phyloP scores from a whole-genome alignment of 2,888 invertebrate genomes.

The Dendrolimus pini region DNA sequence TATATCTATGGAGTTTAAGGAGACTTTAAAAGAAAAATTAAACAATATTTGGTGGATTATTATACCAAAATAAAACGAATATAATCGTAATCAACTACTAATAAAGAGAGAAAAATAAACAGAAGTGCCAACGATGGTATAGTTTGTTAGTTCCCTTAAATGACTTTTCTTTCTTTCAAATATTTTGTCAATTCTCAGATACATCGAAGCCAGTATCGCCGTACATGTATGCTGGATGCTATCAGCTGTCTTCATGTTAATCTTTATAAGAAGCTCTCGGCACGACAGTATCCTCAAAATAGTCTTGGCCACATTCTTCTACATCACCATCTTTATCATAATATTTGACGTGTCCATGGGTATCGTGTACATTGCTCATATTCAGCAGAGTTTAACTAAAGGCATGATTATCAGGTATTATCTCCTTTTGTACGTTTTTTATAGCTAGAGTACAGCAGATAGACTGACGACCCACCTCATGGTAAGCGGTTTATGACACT shows the following conservation, averaged over 20 bases:
- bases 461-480: no score
- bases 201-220: constrained; percentile 33
- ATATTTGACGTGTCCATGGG: constrained; percentile 55
- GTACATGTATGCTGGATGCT: constrained; percentile 43
- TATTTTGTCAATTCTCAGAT: constrained; percentile 27
- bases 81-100: no score
- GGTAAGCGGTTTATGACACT: no score
- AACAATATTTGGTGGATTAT: no score
- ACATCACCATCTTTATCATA: constrained; percentile 24
- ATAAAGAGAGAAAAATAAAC: no score
- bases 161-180: neutral
- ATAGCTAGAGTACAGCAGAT: neutral
- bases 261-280: constrained; percentile 17
- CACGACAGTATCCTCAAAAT: constrained; percentile 22
- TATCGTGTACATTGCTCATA: constrained; percentile 49
- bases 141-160: neutral
- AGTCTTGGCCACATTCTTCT: constrained; percentile 29
- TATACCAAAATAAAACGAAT: no score
- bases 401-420: constrained; percentile 38
- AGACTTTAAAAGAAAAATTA: no score
- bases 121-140: neutral
- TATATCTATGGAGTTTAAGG: no score
- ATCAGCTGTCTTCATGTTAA: constrained; percentile 24
- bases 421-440: neutral
- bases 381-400: constrained; percentile 52